These are phyloP conservation scores for Stegastes partitus DNA, from an alignment of 2,113 vertebrate genomes.

Conservation along the genomic window DNA sequence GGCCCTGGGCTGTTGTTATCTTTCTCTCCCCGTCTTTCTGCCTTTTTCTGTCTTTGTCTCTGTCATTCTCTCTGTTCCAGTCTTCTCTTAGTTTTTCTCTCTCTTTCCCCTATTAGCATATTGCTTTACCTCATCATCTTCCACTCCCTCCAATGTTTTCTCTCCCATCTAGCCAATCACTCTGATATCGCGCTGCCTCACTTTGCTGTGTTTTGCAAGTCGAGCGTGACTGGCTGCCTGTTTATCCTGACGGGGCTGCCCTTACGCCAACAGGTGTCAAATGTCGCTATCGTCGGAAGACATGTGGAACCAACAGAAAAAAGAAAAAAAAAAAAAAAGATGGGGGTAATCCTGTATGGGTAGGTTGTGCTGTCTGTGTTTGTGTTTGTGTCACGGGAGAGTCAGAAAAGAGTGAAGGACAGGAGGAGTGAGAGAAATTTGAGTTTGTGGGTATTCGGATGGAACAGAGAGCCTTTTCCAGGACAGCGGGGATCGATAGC, in stretches of 20 bases:
- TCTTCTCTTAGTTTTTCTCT: slow-evolving; percentile 13
- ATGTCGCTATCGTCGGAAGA: slow-evolving; percentile 34
- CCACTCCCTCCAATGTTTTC: not conserved
- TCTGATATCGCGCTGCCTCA: slow-evolving; percentile 6
- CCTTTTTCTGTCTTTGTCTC: slow-evolving; percentile 46
- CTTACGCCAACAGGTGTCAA: slow-evolving; percentile 46
- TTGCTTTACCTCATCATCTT: slow-evolving; percentile 11
- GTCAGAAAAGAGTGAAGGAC: slow-evolving; percentile 22
- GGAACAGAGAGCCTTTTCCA: slow-evolving; percentile 53
- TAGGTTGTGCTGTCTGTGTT: not conserved
- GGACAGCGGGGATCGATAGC: slow-evolving; percentile 51
- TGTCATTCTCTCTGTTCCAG: slow-evolving; percentile 40
- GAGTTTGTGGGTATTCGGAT: slow-evolving; percentile 46
- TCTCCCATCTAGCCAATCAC: not conserved
- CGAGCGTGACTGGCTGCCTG: slow-evolving; percentile 21
- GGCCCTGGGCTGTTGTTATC: slow-evolving; percentile 66
- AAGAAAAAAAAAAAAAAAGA: slow-evolving; percentile 3
- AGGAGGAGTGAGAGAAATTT: slow-evolving; percentile 2
- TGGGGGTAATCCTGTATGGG: slow-evolving; percentile 1
- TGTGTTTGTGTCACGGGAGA: slow-evolving; percentile 36
- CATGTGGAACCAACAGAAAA: slow-evolving; percentile 4
- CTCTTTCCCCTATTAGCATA: not conserved
- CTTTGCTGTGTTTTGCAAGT: slow-evolving; percentile 15
- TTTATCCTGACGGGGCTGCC: slow-evolving; percentile 29
- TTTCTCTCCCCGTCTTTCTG: slow-evolving; percentile 46